phyloP scores from a whole-genome alignment of 2,797 vertebrate species.

The Acrocephalus scirpaceus region DNA sequence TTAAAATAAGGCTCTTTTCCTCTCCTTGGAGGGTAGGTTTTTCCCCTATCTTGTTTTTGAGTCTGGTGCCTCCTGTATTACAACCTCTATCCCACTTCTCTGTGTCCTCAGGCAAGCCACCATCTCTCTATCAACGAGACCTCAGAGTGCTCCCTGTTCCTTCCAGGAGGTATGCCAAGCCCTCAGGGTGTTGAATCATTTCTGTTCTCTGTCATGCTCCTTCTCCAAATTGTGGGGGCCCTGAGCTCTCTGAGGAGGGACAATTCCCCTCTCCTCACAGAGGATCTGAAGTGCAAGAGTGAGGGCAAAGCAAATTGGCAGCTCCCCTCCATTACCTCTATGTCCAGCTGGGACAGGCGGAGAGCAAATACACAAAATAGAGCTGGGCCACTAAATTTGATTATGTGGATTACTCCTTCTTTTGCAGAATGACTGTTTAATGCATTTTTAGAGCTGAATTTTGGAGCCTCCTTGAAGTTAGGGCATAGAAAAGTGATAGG shows the following conservation, averaged over 20 bases:
- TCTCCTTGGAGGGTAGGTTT: not conserved
- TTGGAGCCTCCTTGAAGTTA: not conserved
- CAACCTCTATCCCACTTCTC: not conserved
- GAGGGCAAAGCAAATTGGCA: not conserved
- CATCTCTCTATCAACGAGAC: not conserved
- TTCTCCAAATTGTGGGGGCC: not conserved
- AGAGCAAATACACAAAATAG: not conserved
- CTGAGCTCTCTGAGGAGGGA: not conserved
- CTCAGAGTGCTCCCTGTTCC: not conserved
- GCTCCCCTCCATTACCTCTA: not conserved
- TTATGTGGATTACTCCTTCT: not conserved
- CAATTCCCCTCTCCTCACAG: not conserved
- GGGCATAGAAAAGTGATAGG: not conserved
- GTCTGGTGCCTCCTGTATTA: not conserved
- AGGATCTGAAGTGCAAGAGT: not conserved
- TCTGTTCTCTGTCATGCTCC: not conserved
- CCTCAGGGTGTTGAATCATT: not conserved
- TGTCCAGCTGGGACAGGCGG: not conserved
- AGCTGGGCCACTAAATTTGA: not conserved
- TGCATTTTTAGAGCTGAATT: not conserved
- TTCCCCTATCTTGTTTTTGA: not conserved
- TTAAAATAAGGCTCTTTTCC: not conserved
- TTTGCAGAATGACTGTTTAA: not conserved
- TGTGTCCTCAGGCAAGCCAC: not conserved
- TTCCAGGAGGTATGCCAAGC: not conserved